Conservation (phyloP, 2,113 vertebrate species). For the Limanda limanda region DNA sequence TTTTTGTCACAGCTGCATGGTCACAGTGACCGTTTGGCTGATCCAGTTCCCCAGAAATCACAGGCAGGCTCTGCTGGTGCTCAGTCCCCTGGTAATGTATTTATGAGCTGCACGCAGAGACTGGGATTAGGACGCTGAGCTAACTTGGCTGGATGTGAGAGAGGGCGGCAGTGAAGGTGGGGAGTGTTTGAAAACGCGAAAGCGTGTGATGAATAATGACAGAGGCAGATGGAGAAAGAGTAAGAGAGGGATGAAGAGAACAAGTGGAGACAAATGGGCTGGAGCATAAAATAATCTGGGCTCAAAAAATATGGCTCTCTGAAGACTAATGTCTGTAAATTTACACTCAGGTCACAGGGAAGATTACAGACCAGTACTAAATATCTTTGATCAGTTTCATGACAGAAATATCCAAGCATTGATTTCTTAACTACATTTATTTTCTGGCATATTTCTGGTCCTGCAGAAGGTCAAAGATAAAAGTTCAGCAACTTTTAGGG, state of each 20-base stretch:
- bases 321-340: constrained; percentile 6
- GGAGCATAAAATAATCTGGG: constrained; percentile 45
- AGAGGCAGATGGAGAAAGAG: constrained; percentile 46
- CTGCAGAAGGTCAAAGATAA: background rate
- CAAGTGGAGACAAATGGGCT: constrained; percentile 28
- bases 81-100: constrained; percentile 65
- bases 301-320: constrained; percentile 36
- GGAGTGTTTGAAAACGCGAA: constrained; percentile 37
- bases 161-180: constrained; percentile 15
- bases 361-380: constrained; percentile 1
- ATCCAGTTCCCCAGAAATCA: constrained; percentile 35
- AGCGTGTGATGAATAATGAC: constrained; percentile 47
- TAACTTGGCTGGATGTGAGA: constrained; percentile 43
- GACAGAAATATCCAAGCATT: background rate
- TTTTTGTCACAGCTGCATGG: background rate
- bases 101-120: constrained; percentile 42
- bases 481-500: background rate
- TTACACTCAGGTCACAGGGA: background rate
- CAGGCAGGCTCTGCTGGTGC: constrained; percentile 35
- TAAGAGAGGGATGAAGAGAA: constrained; percentile 7
- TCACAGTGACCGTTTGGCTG: constrained; percentile 22
- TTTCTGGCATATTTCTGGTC: background rate
- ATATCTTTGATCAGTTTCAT: constrained; percentile 18
- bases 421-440: background rate
- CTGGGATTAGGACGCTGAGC: constrained; percentile 49